A percentile compares a stretch with the other conserved stretches of the same genome.
These are phyloP conservation scores for Drosophila aff. DNA, from an alignment of 1,140 invertebrate species.

Conservation along the genomic window DNA sequence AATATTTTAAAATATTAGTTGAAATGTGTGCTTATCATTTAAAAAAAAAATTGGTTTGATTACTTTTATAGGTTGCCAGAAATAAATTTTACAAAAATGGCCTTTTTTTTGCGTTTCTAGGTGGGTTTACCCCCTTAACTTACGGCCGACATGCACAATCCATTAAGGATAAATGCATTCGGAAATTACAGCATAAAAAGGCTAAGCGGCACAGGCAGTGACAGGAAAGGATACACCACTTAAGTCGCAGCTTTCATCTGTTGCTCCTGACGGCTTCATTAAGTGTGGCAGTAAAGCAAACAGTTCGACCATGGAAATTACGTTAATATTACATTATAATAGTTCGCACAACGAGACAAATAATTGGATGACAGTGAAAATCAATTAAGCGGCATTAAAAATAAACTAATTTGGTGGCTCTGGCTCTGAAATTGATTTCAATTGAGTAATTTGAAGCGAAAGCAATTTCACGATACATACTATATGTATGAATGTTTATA, in stretches of 20 bases:
- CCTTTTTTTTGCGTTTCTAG: too few species aligned
- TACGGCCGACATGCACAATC: constrained; percentile 38
- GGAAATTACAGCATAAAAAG: constrained; percentile 38
- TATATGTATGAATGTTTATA: background rate
- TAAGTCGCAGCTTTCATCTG: constrained; percentile 27
- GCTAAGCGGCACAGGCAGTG: constrained; percentile 37
- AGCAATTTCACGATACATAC: constrained; percentile 51
- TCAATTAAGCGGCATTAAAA: constrained; percentile 58
- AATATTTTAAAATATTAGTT: too few species aligned
- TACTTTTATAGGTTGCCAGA: too few species aligned
- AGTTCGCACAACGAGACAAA: constrained; percentile 1
- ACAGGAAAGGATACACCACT: constrained; percentile 19
- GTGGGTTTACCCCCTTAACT: too few species aligned
- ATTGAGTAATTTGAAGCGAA: constrained; percentile 62
- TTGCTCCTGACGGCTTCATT: constrained; percentile 26
- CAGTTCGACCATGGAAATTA: constrained; percentile 24
- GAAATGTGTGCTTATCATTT: too few species aligned
- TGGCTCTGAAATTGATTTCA: constrained; percentile 53
- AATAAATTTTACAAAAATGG: too few species aligned
- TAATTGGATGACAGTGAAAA: constrained; percentile 57
- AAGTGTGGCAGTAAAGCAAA: constrained; percentile 38
- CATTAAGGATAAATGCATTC: constrained; percentile 44
- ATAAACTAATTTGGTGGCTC: constrained; percentile 25
- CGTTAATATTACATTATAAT: constrained; percentile 15
- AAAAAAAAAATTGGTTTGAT: too few species aligned